Percentiles rank a stretch among this genome's conserved stretches.
Conservation (phyloP, 2,113 vertebrate species). For the Climacteris rufus region DNA sequence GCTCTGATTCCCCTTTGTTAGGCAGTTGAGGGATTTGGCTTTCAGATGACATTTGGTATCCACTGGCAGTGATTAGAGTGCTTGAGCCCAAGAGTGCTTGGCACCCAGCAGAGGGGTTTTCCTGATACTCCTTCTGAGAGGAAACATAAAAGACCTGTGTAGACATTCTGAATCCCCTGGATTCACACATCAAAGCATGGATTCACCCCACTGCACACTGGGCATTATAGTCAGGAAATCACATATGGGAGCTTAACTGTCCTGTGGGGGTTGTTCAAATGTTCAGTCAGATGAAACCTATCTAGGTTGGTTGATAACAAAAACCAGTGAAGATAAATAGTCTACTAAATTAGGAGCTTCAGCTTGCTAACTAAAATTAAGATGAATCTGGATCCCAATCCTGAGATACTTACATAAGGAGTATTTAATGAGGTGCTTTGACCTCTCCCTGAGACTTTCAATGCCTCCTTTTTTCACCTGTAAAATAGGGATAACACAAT, state of each 20-base stretch:
- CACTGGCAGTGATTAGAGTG: background rate
- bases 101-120: background rate
- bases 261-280: background rate
- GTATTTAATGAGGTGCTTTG: background rate
- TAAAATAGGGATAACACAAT: background rate
- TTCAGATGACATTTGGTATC: background rate
- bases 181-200: background rate
- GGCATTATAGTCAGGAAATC: background rate
- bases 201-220: background rate
- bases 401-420: background rate
- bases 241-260: background rate
- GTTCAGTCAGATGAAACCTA: background rate
- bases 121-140: background rate
- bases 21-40: background rate
- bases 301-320: background rate
- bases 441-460: background rate
- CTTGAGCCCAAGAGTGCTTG: background rate
- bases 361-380: background rate
- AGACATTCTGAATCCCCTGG: background rate
- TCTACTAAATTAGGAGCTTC: conserved; percentile 6
- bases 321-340: conserved; percentile 12
- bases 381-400: background rate
- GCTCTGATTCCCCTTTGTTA: background rate
- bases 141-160: background rate
- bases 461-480: background rate